phyloP scores from a whole-genome alignment of 2,113 vertebrate genomes.

The Boleophthalmus pectinirostris region DNA sequence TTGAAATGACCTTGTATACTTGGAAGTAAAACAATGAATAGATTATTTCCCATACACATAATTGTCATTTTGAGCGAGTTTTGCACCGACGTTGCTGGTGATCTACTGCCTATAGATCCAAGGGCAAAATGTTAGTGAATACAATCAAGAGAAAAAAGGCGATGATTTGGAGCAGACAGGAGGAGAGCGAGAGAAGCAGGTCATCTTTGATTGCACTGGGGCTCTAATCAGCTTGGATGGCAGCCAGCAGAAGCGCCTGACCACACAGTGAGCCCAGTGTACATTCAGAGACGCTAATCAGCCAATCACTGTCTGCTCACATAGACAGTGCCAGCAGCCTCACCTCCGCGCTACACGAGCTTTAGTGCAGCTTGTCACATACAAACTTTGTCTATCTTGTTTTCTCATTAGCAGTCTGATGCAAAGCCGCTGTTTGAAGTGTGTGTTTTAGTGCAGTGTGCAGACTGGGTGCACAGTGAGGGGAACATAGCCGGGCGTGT shows the following conservation, averaged over 20 bases:
- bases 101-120: not conserved
- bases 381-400: conserved; percentile 1
- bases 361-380: not conserved
- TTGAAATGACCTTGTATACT: not conserved
- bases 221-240: conserved; percentile 5
- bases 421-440: not conserved
- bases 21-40: not conserved
- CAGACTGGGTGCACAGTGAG: not conserved
- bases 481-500: not conserved
- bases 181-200: not conserved
- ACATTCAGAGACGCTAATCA: conserved; percentile 6
- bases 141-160: not conserved
- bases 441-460: not conserved
- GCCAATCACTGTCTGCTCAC: not conserved
- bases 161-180: not conserved
- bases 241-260: not conserved
- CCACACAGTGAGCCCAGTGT: not conserved
- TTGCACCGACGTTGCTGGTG: not conserved
- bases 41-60: not conserved
- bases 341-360: not conserved
- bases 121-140: not conserved
- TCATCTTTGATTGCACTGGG: conserved; percentile 11
- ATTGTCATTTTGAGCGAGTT: not conserved
- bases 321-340: not conserved
- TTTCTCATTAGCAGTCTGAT: not conserved